A percentile compares a stretch with the other conserved stretches of the same genome.
phyloP scores from a whole-genome alignment of 2,888 invertebrate genomes.

The Hypomecis atomaria region DNA sequence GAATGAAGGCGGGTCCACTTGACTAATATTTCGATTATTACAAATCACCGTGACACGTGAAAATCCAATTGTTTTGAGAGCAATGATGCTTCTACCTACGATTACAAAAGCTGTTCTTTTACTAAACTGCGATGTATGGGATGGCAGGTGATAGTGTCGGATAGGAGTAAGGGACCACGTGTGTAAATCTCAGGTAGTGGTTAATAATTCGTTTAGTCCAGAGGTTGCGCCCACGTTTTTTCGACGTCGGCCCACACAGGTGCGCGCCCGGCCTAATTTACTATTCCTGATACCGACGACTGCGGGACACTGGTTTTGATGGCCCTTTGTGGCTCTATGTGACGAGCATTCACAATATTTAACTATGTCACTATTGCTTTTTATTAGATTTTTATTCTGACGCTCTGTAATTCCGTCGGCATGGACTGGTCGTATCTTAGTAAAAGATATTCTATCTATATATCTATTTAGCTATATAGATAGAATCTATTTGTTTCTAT shows the following conservation, averaged over 20 bases:
- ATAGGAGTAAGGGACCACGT: constrained; percentile 43
- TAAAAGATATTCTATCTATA: too few relatives aligned
- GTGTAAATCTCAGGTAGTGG: constrained; percentile 79
- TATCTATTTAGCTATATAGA: too few relatives aligned
- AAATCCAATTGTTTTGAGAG: constrained; percentile 31
- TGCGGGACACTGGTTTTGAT: constrained; percentile 66
- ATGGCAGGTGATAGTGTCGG: constrained; percentile 25
- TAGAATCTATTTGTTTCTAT: too few relatives aligned
- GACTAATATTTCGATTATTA: constrained; percentile 81
- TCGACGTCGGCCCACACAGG: constrained; percentile 79
- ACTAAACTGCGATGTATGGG: constrained; percentile 51
- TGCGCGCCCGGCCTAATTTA: constrained; percentile 78
- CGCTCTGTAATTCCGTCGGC: background rate
- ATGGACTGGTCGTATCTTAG: too few relatives aligned
- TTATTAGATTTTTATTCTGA: constrained; percentile 4
- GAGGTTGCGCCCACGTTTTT: constrained; percentile 80
- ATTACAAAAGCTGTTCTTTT: background rate
- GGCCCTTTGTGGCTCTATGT: constrained; percentile 60
- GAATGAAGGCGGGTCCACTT: constrained; percentile 83
- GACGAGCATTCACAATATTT: constrained; percentile 51
- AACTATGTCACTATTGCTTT: constrained; percentile 20
- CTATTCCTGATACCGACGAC: constrained; percentile 74
- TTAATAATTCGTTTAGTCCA: constrained; percentile 83
- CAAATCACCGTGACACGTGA: constrained; percentile 63
- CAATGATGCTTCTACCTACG: constrained; percentile 46